Base-by-base conservation (phyloP, 2,888 invertebrate species). In the Steinernema hermaphroditum region DNA sequence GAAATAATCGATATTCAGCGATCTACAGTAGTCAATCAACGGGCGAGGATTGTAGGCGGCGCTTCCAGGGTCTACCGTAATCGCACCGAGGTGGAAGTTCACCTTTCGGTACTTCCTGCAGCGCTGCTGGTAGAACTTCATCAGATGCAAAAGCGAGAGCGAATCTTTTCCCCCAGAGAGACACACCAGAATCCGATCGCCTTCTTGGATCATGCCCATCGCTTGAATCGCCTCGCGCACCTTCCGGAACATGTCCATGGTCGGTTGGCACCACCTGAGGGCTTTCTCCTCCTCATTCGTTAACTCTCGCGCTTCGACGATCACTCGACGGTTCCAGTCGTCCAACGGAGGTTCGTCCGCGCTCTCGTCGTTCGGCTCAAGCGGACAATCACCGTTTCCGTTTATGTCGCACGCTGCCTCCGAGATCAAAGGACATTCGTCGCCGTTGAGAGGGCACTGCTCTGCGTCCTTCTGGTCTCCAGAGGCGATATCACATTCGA, bases 141-240 rank as follows among this genome's bases (percentile, higher is more conserved):
- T 88, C 0, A 92, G 91, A 87, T 94, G 94, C 0, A 94, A 89
- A 12, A 94, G 89, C 0, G 92, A 92, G n/a, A 94, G 88, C 0
- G 94, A 94, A 85, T 93, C 92, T 79, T 92, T 92, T 1, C 93
- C 92, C 0, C 92, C 93, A 0, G 93, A 93, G 57, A 94, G 88
- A 86, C 94, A 94, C 16, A 94, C 91, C 85, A 94, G 89, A 19
- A 94, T 91, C 76, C 91, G 90, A 87, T 94, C 94, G 1, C 92
- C 92, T 78, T 93, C 91, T 71, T 91, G 90, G 29, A 81, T 81
- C 80, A 81, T 78, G 41, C 77, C 76, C 68, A 81, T 57, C 50
- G 78, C 76, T 72, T 80, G 81, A 12, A 81, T 70, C 0, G 77
- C 76, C 19, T 81, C 81, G 1, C 77, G 80, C 9, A 79, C 78